Percentiles rank a stretch among this genome's conserved stretches.
These are phyloP conservation scores for Protaetia brevitarsis DNA, from an alignment of 1,140 invertebrate genomes.

Conservation along the genomic window DNA sequence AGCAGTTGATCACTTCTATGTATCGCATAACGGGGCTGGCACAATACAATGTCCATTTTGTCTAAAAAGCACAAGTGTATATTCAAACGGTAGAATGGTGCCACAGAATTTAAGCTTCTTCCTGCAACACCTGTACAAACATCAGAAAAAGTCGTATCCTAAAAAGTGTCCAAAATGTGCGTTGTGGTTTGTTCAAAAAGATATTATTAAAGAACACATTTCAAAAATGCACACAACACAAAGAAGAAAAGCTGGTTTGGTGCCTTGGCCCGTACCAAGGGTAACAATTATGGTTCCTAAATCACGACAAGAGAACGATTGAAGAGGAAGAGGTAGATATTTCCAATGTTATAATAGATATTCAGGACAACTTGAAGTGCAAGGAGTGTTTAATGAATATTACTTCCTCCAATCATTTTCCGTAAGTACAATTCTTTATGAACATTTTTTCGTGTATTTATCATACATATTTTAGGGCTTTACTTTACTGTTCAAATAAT, in stretches of 20 bases:
- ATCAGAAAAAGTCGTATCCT: constrained; percentile 57
- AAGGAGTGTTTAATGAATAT: constrained; percentile 69
- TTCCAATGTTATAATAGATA: constrained; percentile 25
- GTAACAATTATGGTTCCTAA: constrained; percentile 51
- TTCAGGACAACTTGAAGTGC: constrained; percentile 57
- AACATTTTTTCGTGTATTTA: constrained; percentile 24
- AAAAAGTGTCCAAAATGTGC: constrained; percentile 66
- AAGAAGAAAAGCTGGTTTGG: constrained; percentile 45
- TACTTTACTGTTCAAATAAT: constrained; percentile 61
- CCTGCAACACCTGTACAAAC: constrained; percentile 54
- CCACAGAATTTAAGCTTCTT: constrained; percentile 53
- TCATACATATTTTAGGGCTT: constrained; percentile 54
- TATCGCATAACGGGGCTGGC: constrained; percentile 59
- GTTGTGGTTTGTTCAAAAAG: constrained; percentile 68
- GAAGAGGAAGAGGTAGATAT: constrained; percentile 46
- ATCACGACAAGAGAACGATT: constrained; percentile 50
- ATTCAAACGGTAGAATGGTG: constrained; percentile 51
- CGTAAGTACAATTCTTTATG: constrained; percentile 53
- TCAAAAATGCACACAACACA: constrained; percentile 41
- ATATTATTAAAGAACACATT: constrained; percentile 43
- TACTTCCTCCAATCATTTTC: constrained; percentile 63
- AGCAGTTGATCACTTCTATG: constrained; percentile 69
- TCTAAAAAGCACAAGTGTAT: constrained; percentile 58
- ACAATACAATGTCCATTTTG: constrained; percentile 71
- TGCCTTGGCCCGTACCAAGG: constrained; percentile 46